A percentile compares a stretch with the other conserved stretches of the same genome.
phyloP scores from a whole-genome alignment of 2,113 vertebrate species.

The Oxyura jamaicensis region DNA sequence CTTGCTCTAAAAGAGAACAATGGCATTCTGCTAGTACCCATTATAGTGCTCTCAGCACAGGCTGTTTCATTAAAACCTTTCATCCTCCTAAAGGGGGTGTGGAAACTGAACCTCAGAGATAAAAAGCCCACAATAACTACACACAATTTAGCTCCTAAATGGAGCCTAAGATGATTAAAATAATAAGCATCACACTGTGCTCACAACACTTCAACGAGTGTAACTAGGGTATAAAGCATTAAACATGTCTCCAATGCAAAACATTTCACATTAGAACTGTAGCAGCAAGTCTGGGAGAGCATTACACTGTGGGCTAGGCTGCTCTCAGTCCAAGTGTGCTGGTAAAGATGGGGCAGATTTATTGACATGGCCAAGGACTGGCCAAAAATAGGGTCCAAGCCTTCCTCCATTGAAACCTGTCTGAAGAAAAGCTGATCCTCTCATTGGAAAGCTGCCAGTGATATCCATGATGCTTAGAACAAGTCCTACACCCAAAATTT shows the following conservation, averaged over 20 bases:
- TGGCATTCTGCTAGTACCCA: background rate
- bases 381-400: background rate
- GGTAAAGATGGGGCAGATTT: background rate
- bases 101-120: background rate
- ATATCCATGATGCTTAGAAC: background rate
- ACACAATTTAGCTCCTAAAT: background rate
- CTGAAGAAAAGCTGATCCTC: background rate
- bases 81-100: background rate
- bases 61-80: background rate
- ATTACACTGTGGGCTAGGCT: fast-evolving
- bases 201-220: background rate
- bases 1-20: background rate
- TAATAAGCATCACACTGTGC: background rate
- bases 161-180: background rate
- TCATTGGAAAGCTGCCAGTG: background rate
- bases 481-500: background rate
- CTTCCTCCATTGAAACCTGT: background rate
- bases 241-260: background rate
- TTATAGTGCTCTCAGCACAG: background rate
- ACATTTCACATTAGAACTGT: background rate
- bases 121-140: background rate
- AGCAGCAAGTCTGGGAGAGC: background rate
- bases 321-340: background rate
- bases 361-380: background rate
- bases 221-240: background rate